phyloP scores from a whole-genome alignment of 64 coral and sea anemone genomes.

The Stichodactyla mertensii region DNA sequence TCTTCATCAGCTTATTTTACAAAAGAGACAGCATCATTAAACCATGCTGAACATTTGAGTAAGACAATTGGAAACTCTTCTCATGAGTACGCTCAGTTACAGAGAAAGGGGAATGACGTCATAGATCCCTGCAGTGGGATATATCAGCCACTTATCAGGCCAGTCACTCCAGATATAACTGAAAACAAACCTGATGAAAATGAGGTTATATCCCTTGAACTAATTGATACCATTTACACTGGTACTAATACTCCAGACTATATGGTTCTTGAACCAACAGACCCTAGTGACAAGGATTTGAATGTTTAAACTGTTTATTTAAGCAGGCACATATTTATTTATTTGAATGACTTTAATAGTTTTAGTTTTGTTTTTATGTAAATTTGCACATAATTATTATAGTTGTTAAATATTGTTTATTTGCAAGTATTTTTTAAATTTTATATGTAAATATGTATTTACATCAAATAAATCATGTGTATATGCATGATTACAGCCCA shows the following conservation, averaged over 20 bases:
- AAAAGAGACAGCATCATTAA: background rate
- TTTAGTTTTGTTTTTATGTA: background rate
- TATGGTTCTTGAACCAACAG: background rate
- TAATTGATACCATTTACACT: background rate
- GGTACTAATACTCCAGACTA: background rate
- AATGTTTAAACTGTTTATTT: background rate
- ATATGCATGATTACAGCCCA: no score
- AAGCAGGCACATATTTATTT: background rate
- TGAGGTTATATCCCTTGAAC: background rate
- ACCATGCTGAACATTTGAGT: background rate
- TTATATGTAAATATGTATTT: no score
- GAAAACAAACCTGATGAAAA: background rate
- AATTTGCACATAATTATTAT: background rate
- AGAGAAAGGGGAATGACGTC: background rate
- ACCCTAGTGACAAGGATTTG: background rate
- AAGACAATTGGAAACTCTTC: background rate
- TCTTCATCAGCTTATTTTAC: background rate
- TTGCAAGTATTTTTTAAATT: background rate
- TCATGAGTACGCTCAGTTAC: background rate
- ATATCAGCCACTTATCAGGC: conserved; percentile 8
- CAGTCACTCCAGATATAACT: background rate
- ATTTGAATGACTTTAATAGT: background rate
- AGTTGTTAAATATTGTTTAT: background rate
- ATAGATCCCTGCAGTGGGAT: background rate
- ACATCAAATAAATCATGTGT: no score